Evolutionary conservation across 1,140 invertebrate genomes (phyloP).

Genomic region (Cotesia glomerata): DNA sequence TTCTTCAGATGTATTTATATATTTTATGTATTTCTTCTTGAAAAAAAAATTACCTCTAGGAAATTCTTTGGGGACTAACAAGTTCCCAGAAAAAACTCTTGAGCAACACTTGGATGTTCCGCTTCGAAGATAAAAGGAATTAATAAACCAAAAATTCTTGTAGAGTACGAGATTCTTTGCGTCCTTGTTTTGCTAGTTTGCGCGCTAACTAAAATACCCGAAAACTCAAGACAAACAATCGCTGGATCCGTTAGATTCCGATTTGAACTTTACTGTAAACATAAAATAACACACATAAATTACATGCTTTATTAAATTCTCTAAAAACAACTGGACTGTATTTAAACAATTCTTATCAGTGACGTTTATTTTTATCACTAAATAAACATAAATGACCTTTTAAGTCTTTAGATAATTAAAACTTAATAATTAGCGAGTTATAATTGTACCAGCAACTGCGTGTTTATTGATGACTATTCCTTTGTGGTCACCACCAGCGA

Average conservation of each 20-base stretch:
- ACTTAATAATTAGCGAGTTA: not conserved
- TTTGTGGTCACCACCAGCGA: conserved; percentile 91
- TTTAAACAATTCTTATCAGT: too few species aligned
- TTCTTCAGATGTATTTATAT: not conserved
- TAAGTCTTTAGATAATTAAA: not conserved
- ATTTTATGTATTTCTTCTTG: too few species aligned
- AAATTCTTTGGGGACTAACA: conserved; percentile 91
- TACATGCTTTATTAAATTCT: not conserved
- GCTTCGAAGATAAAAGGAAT: conserved; percentile 71
- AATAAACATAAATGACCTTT: not conserved
- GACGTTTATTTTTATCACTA: not conserved
- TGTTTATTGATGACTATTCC: conserved; percentile 96
- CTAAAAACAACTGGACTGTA: too few species aligned
- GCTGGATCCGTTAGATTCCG: conserved; percentile 70
- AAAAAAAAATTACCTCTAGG: conserved; percentile 77
- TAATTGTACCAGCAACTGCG: conserved; percentile 66
- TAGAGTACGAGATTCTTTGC: conserved; percentile 87
- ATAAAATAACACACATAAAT: conserved; percentile 13
- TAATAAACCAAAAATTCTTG: conserved; percentile 94
- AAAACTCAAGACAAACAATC: conserved; percentile 82
- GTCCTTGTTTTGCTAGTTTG: conserved; percentile 89
- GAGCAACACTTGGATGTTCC: conserved; percentile 83
- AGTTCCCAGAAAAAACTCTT: conserved; percentile 96
- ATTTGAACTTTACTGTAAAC: conserved; percentile 67
- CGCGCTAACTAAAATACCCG: conserved; percentile 84